Base-by-base conservation (phyloP, 92 coral and sea anemone species). In the Zoanthus sociatus region DNA sequence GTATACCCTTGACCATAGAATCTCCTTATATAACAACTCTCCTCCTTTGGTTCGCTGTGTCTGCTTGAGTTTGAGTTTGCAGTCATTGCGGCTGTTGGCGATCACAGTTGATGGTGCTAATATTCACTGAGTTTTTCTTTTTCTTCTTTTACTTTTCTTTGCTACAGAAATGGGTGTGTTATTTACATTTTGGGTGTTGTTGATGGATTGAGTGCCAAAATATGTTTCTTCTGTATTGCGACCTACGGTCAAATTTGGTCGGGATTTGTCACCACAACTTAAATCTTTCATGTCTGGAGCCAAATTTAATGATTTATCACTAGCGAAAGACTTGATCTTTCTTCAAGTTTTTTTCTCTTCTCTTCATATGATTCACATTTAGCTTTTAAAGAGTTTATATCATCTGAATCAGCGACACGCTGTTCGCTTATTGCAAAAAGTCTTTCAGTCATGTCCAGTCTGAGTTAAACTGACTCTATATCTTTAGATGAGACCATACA, bases 311-410 rank as follows among this genome's bases (percentile, higher is more conserved):
- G n/a, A n/a, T n/a, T n/a, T n/a, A n/a, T n/a, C n/a, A n/a, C n/a
- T n/a, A n/a, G n/a, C n/a, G n/a, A n/a, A n/a, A n/a, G n/a, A n/a
- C 61, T 74, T 37, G 78, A 26, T 74, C 78, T 74, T 74, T 74
- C 78, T 46, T 74, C 78, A 74, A 76, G 81, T n/a, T 76, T 76
- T 76, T 51, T 16, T 76, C 0, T 76, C 81, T 76, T 76, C 66
- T 76, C 81, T 76, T 76, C 81, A 7, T 51, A 76, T 20, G 9
- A 6, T 77, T 77, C 82, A 47, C 67, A 77, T 53, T 77, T 77
- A 47, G 15, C 68, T 77, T 68, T 54, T 30, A 77, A 45, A 20
- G 82, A 77, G n/a, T 26, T 54, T 44, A 77, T 15, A 30, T 54
- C 82, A 53, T 53, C 68, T 11, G 68, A 11, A 0, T 77, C 13